Conservation (phyloP, 2,888 invertebrate genomes). For the Drosophila kambysellisi region DNA sequence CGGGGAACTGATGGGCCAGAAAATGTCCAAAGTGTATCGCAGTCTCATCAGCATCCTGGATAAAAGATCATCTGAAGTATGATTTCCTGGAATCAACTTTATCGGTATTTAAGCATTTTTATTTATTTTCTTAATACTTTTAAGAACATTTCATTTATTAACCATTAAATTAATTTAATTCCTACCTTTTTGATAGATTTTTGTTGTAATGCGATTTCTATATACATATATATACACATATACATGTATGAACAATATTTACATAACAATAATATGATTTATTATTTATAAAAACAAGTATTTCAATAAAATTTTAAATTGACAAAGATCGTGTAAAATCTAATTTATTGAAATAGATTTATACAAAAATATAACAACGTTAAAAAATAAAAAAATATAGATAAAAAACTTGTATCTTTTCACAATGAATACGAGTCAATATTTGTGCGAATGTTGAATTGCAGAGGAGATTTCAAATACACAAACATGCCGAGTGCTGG, state of each 20-base stretch:
- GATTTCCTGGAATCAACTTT: slow-evolving; percentile 31
- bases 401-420: not conserved
- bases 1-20: not conserved
- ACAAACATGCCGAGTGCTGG: not conserved
- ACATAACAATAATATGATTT: not conserved
- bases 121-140: not conserved
- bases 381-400: not conserved
- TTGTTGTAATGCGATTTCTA: too few relatives aligned
- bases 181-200: too few relatives aligned
- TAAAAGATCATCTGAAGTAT: slow-evolving; percentile 27
- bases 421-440: not conserved
- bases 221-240: too few relatives aligned
- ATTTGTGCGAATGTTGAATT: slow-evolving; percentile 18
- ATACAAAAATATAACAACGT: not conserved
- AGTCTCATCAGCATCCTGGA: slow-evolving; percentile 1
- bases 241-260: not conserved
- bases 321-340: not conserved
- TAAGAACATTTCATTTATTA: not conserved
- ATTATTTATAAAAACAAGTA: not conserved
- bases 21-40: not conserved
- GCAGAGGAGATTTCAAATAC: slow-evolving; percentile 19
- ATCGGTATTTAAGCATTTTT: not conserved
- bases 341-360: too few relatives aligned
- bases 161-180: too few relatives aligned
- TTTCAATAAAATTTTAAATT: not conserved